These are phyloP conservation scores for Neomorphus geoffroyi DNA, from an alignment of 2,797 vertebrate genomes.

Conservation along the genomic window DNA sequence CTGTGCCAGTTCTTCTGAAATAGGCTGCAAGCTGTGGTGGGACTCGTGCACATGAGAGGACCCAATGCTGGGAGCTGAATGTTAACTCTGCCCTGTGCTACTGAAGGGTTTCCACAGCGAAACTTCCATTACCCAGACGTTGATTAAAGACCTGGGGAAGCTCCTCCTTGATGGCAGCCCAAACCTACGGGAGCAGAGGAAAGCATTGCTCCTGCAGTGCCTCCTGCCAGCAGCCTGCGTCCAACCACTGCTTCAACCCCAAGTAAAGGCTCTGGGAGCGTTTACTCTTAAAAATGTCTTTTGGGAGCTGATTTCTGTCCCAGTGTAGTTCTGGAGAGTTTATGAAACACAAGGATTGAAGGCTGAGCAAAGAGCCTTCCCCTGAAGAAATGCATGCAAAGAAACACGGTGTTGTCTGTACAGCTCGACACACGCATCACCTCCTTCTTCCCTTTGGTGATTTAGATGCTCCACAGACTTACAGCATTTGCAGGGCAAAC, in stretches of 20 bases:
- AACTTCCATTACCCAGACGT: neutral
- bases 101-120: neutral
- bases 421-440: neutral
- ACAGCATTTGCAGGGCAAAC: neutral
- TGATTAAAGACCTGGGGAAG: neutral
- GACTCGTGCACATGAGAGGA: neutral
- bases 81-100: neutral
- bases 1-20: rapidly evolving
- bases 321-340: neutral
- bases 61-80: neutral
- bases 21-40: neutral
- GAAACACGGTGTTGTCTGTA: neutral
- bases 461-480: neutral
- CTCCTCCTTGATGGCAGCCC: no score
- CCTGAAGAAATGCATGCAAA: neutral
- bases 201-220: neutral
- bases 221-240: neutral
- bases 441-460: neutral
- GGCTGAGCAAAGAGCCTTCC: neutral
- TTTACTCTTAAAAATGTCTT: neutral
- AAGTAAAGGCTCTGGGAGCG: neutral
- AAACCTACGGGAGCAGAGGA: neutral
- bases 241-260: neutral
- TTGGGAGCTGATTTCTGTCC: neutral
- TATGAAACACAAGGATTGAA: neutral